Conservation (phyloP, 2,888 invertebrate genomes). For the Lamellibrachia columna region DNA sequence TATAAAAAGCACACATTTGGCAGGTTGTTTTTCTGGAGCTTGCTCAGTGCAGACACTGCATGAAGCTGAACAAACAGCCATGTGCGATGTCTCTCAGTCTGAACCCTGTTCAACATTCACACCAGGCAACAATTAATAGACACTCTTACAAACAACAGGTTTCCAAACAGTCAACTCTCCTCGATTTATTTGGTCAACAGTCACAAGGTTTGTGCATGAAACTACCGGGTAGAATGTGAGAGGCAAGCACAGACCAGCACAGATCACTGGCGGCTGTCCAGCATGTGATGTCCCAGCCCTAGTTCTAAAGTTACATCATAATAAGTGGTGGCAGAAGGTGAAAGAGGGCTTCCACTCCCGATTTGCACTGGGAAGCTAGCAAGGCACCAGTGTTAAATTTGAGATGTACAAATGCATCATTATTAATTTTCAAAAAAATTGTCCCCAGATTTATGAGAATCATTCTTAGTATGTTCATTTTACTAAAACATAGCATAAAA, state of each 20-base stretch:
- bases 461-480: no score
- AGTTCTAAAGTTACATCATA: not conserved
- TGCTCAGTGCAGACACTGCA: not conserved
- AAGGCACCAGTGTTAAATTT: no score
- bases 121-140: not conserved
- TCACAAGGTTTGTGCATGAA: not conserved
- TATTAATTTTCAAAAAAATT: no score
- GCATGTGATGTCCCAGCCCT: not conserved
- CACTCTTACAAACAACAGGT: not conserved
- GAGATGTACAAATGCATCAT: no score
- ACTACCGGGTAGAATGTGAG: not conserved
- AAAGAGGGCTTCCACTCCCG: not conserved
- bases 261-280: not conserved
- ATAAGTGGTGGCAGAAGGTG: not conserved
- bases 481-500: no score
- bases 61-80: constrained; percentile 3
- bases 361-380: not conserved
- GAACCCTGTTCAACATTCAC: not conserved
- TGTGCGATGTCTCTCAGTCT: not conserved
- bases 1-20: constrained; percentile 7
- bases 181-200: not conserved
- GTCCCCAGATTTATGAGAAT: no score
- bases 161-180: not conserved
- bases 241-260: not conserved
- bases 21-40: constrained; percentile 8